Evolutionary conservation across 2,888 invertebrate genomes (phyloP), one percentile per base, ranked within the genome.

Genomic region (Patella caerulea): DNA sequence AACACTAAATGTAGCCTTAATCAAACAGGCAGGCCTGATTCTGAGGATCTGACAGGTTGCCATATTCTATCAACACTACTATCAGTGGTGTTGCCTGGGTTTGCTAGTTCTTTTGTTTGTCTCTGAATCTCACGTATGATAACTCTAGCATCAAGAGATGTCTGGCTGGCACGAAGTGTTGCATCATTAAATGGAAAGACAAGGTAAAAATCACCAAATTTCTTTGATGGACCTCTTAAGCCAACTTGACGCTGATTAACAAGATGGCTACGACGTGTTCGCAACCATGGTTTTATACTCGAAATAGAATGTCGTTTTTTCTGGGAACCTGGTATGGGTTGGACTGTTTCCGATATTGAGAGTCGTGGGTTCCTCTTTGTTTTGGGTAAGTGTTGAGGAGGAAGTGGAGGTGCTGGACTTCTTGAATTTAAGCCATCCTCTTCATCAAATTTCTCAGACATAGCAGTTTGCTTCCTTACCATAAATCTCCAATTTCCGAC

Each of bases 181-280:
- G 82, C 86, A 81, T 84, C 91, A 87, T 87, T 90, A 84, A 94
- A 91, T 0, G 96, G 96, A 92, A 95, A 96, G 79, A 95, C 94
- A 82, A 96, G 92, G 71, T 95, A 94, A 95, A 96, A 96, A 69
- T 95, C 94, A 0, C 96, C 96, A 80, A 95, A 95, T 34, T 75
- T 77, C 17, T 84, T 81, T 12, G 82, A 83, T 19, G 86, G 85
- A 15, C 84, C 84, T 81, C 81, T 85, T 14, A 79, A 54, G 74
- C 53, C 71, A 69, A 59, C 52, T 53, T 65, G 76, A 70, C 74
- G 14, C 7, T 76, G 45, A 54, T 75, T 17, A 54, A 59, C 17
- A 17, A 73, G 24, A 72, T 56, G 56, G 74, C 77, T 79, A 79
- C 81, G 75, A 15, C 54, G 45, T 17, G 70, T 17, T 4, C 70